phyloP scores from a whole-genome alignment of 1,140 invertebrate species.

The Drosophila kohkoa region DNA sequence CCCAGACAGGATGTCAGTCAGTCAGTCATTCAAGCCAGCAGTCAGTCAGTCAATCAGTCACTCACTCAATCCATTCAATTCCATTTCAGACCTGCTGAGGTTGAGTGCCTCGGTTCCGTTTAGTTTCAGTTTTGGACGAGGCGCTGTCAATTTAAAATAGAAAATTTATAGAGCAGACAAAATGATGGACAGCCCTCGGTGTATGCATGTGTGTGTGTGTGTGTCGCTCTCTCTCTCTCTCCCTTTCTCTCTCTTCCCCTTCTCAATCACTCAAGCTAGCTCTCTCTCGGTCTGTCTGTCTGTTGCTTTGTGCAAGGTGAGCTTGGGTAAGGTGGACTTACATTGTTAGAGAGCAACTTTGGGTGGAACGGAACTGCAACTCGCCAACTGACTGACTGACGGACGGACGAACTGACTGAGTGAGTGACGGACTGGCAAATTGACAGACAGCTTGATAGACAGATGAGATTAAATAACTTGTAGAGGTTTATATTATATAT shows the following conservation, averaged over 20 bases:
- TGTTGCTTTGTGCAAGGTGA: slow-evolving; percentile 18
- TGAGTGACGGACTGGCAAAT: slow-evolving; percentile 73
- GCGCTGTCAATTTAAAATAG: slow-evolving; percentile 84
- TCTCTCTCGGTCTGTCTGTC: not conserved
- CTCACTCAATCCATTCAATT: slow-evolving; percentile 58
- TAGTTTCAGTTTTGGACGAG: slow-evolving; percentile 82
- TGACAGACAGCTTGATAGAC: slow-evolving; percentile 82
- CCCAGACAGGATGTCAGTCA: slow-evolving; percentile 58
- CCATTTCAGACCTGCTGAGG: slow-evolving; percentile 52
- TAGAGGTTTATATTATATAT: slow-evolving; percentile 58
- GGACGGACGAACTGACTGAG: slow-evolving; percentile 25
- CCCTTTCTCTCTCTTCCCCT: not conserved
- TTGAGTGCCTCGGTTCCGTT: slow-evolving; percentile 69
- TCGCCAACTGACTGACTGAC: slow-evolving; percentile 23
- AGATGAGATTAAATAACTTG: slow-evolving; percentile 84
- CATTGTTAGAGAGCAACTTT: slow-evolving; percentile 32
- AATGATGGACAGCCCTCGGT: slow-evolving; percentile 80
- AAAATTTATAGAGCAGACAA: slow-evolving; percentile 84
- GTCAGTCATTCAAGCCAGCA: slow-evolving; percentile 43
- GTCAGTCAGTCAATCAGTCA: slow-evolving; percentile 66
- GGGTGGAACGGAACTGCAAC: slow-evolving; percentile 46
- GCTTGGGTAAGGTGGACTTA: slow-evolving; percentile 36
- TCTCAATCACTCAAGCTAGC: not conserved
- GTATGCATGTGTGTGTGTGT: slow-evolving; percentile 39
- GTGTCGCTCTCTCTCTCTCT: slow-evolving; percentile 5